Percentiles rank a stretch among this genome's conserved stretches.
Evolutionary conservation across 2,797 vertebrate genomes (phyloP).

Genomic region (Sebastes taczanowskii): DNA sequence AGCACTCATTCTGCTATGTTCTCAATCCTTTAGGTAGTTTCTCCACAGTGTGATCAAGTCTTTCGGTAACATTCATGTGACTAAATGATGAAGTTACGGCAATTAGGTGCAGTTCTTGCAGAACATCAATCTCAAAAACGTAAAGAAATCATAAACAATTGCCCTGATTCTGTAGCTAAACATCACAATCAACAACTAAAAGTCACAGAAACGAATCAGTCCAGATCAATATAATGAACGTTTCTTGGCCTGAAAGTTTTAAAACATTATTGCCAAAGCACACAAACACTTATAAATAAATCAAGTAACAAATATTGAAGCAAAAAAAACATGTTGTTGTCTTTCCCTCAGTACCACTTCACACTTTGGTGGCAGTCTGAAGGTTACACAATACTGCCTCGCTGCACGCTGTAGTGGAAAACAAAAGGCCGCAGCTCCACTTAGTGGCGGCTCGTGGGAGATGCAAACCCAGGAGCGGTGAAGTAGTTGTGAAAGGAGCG

Average conservation of each 20-base stretch:
- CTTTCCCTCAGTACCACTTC: neutral
- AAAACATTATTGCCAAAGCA: neutral
- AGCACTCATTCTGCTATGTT: neutral
- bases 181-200: neutral
- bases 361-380: constrained; percentile 23
- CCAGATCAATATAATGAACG: neutral
- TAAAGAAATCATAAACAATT: neutral
- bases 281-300: neutral
- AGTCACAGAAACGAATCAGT: neutral
- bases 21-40: neutral
- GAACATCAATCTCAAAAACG: neutral
- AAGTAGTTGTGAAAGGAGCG: neutral
- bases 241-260: neutral
- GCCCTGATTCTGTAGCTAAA: neutral
- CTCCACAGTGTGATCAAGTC: neutral
- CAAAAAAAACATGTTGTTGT: neutral
- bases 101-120: neutral
- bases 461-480: neutral
- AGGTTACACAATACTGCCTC: constrained; percentile 38
- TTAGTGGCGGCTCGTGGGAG: constrained; percentile 24
- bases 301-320: neutral
- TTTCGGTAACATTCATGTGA: neutral
- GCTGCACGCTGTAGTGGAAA: neutral
- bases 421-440: constrained; percentile 48
- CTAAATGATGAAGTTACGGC: neutral